Conservation (phyloP, 2,888 invertebrate genomes). For the Sphaerophoria taeniata region DNA sequence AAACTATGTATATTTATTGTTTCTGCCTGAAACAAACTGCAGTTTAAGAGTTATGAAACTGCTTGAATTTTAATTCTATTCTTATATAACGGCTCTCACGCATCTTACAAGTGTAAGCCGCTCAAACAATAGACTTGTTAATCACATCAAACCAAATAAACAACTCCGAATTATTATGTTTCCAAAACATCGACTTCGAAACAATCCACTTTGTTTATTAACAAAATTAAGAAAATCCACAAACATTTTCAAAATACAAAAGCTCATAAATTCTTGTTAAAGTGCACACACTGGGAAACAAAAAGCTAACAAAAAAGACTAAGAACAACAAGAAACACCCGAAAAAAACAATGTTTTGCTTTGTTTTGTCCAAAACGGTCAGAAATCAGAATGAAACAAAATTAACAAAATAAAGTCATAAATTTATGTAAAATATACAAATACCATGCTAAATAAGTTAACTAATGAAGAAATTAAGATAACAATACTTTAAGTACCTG, state of each 20-base stretch:
- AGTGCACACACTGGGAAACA: constrained; percentile 29
- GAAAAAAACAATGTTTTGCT: constrained; percentile 16
- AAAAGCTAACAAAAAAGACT: neutral
- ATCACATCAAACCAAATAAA: constrained; percentile 28
- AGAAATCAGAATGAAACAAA: neutral
- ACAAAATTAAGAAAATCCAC: neutral
- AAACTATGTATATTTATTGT: too few relatives aligned
- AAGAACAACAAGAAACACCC: too few relatives aligned
- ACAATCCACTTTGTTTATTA: constrained; percentile 21
- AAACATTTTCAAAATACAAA: constrained; percentile 32
- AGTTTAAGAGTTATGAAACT: too few relatives aligned
- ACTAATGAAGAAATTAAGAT: constrained; percentile 63
- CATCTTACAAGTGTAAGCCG: neutral
- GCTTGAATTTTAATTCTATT: too few relatives aligned
- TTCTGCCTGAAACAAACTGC: too few relatives aligned
- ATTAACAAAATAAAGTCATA: constrained; percentile 60
- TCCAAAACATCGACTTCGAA: neutral
- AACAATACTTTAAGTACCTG: constrained; percentile 38
- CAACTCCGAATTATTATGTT: constrained; percentile 24
- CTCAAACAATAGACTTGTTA: constrained; percentile 13
- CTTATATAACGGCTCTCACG: too few relatives aligned
- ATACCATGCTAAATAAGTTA: constrained; percentile 50
- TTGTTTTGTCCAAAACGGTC: constrained; percentile 10
- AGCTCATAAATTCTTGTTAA: constrained; percentile 46
- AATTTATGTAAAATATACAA: constrained; percentile 45